Percentiles rank a stretch among this genome's conserved stretches.
Conservation (phyloP, 1,140 invertebrate genomes). For the Drosophila nigromelanica region DNA sequence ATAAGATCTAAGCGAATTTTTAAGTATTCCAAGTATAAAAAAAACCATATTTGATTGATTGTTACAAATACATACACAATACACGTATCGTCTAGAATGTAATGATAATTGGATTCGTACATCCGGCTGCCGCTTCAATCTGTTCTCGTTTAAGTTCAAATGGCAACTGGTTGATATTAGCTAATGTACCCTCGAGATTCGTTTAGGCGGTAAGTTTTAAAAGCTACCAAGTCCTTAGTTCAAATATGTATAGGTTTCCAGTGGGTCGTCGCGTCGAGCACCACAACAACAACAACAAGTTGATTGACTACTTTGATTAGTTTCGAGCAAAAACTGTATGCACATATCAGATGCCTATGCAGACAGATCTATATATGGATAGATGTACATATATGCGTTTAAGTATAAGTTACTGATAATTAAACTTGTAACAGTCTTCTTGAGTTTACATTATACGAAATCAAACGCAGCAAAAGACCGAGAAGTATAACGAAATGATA, state of each 20-base stretch:
- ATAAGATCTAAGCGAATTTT: slow-evolving; percentile 41
- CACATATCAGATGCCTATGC: slow-evolving; percentile 23
- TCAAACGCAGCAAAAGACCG: slow-evolving; percentile 24
- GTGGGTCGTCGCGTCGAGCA: slow-evolving; percentile 33
- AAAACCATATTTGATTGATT: slow-evolving; percentile 75
- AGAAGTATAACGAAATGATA: slow-evolving; percentile 10
- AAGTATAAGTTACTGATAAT: slow-evolving; percentile 73
- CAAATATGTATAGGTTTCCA: slow-evolving; percentile 77
- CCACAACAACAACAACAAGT: slow-evolving; percentile 70
- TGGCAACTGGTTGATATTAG: slow-evolving; percentile 28
- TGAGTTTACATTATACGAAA: slow-evolving; percentile 68
- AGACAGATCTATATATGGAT: slow-evolving; percentile 13
- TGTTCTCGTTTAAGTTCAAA: slow-evolving; percentile 26
- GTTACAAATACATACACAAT: slow-evolving; percentile 37
- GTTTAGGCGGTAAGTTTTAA: slow-evolving; percentile 68
- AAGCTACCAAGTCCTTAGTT: slow-evolving; percentile 78
- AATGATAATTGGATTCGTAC: slow-evolving; percentile 43
- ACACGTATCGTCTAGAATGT: slow-evolving; percentile 31
- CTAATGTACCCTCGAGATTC: slow-evolving; percentile 59
- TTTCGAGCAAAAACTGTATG: slow-evolving; percentile 72
- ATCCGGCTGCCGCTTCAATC: not conserved
- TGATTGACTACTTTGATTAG: slow-evolving; percentile 69
- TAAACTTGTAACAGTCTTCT: slow-evolving; percentile 79
- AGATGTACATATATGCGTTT: slow-evolving; percentile 27
- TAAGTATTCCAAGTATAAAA: slow-evolving; percentile 45